A percentile compares a stretch with the other conserved stretches of the same genome.
phyloP scores from a whole-genome alignment of 2,113 vertebrate genomes.

The Sebastes fasciatus region DNA sequence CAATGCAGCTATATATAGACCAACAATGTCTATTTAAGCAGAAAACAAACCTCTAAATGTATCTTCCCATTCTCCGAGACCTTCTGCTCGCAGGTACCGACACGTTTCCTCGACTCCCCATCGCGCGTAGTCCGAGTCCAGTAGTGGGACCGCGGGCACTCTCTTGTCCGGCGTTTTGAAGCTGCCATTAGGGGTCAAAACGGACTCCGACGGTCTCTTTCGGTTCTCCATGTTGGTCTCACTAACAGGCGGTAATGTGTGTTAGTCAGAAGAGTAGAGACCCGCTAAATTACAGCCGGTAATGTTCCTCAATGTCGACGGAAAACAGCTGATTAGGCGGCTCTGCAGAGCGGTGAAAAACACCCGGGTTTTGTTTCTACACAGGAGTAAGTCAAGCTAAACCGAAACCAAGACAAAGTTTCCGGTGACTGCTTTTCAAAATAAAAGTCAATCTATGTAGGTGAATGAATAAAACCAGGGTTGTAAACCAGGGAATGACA shows the following conservation, averaged over 20 bases:
- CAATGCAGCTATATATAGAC: too few relatives aligned
- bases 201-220: constrained; percentile 57
- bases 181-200: not conserved
- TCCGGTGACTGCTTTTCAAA: constrained; percentile 35
- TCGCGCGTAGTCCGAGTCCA: constrained; percentile 48
- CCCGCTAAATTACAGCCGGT: fast-evolving
- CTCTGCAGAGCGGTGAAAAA: not conserved
- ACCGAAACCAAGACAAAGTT: fast-evolving
- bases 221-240: constrained; percentile 63
- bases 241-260: not conserved
- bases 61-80: constrained; percentile 62
- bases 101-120: constrained; percentile 78
- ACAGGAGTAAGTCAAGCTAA: not conserved
- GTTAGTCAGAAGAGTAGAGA: fast-evolving
- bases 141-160: not conserved
- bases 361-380: constrained; percentile 54
- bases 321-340: constrained; percentile 8
- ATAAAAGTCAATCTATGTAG: constrained; percentile 18
- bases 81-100: constrained; percentile 66
- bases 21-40: not conserved
- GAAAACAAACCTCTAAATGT: constrained; percentile 75
- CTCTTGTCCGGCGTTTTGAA: constrained; percentile 75
- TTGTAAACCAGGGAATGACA: too few relatives aligned
- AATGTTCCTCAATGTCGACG: not conserved
- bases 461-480: too few relatives aligned